Evolutionary conservation across 2,797 vertebrate genomes (phyloP), one percentile per base, ranked within the genome.

Genomic region (Artibeus lituratus): DNA sequence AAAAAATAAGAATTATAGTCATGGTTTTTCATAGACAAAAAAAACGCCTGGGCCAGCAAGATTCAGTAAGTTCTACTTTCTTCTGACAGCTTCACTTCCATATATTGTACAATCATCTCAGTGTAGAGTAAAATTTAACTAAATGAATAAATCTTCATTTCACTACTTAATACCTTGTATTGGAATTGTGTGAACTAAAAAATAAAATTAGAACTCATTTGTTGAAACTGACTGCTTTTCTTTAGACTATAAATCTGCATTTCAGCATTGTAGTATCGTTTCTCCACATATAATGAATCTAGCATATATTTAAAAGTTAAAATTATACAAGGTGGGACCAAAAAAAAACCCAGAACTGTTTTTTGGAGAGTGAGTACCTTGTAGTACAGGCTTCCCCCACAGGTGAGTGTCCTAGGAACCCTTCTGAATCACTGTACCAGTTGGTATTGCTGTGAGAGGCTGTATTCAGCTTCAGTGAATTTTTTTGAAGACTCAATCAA

Each of bases 1-100:
- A 81, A 97, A 95, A 90, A 97, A 96, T 95, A 96, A 95, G 65
- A 97, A 97, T 95, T 78, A 72, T 42, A 86, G 92, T 96, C 59
- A 96, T 21, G 96, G 84, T 90, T 90, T 89, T 94, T 94, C 77
- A 95, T 0, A 85, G 59, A 94, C 14, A 92, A 78, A 95, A 10
- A 95, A 44, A 94, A n/a, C 74, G 39, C 26, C 67, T 11, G 5
- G 26, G 57, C n/a, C 65, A 73, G 67, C 15, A 70, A 85, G 19
- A 32, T 11, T 78, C 12, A 21, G 21, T 22, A 67, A 95, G 73
- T 39, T 39, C 72, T 37, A 10, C 72, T 84, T 82, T 74, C 44
- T 37, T 12, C 16, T 51, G 11, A 42, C 7, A 92, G 24, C 29
- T 86, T 70, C 49, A 35, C 32, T 44, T 77, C 65, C 62, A 86